Base-by-base conservation (phyloP, 2,797 vertebrate genomes). In the Parauchenoglanis ngamensis region DNA sequence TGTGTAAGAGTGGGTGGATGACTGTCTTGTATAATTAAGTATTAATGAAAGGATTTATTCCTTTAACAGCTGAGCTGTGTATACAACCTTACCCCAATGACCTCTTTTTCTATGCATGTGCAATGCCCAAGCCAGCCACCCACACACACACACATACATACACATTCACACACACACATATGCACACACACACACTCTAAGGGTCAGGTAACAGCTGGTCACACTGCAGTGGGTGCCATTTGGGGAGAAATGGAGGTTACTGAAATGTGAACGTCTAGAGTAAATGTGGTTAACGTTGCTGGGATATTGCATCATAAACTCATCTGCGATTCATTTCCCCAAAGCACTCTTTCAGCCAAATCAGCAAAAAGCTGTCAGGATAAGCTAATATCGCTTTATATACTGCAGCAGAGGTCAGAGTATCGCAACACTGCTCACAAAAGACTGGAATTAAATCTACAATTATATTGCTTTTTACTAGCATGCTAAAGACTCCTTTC, bases 291-390 rank as follows among this genome's bases (percentile, higher is more conserved):
- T 44, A 81, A 46, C 17, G 57, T 85, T 85, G 84, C 44, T 23
- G 19, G 15, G 31, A 77, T 65, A 85, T 77, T 61, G 57, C 35
- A 77, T 67, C 73, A 67, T 63, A 78, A 85, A 77, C 59, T 85
- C 72, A 77, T 28, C 57, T 54, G 44, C 25, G 1, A 85, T 78
- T 85, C 7, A 63, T 85, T 85, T 56, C 54, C 54, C 23, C 25
- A 49, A 63, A 63, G 70, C 40, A 76, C 23, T 19, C 10, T 61
- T 85, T 49, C 15, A 75, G 77, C 54, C 77, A 79, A 57, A 40
- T 59, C 77, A 79, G 54, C 28, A 79, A 79, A 79, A 79, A 35
- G 7, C 8, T 31, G 73, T 56, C 7, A 56, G 75, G 15, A 79
- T 79, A 79, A 79, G 31, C 6, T 23, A 40, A 35, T 79, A 79